Evolutionary conservation across 2,888 invertebrate genomes (phyloP), one percentile per base, ranked within the genome.

Genomic region (Isoperla grammatica): DNA sequence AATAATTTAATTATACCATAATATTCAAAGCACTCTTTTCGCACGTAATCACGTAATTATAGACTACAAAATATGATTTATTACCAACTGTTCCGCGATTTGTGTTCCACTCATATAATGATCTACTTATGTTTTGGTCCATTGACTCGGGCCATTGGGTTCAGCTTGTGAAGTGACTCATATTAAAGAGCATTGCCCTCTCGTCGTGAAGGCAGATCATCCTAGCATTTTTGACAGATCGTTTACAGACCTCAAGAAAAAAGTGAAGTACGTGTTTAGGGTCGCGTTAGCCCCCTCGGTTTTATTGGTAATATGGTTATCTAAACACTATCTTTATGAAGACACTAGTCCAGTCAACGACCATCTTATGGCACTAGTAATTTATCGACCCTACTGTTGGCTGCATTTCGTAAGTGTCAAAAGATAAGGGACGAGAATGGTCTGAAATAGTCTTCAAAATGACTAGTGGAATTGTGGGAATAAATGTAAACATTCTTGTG

Each of bases 281-380:
- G 13, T 12, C 35, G 39, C 40, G 29, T 53, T 53, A 58, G 42
- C 57, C 48, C 49, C 57, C 35, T 39, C 39, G 49, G 57, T 57
- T 57, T 57, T 49, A 37, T 23, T 43, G 58, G 50, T 15, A 29
- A 23, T 50, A 15, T 15, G 19, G 20, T 53, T 17, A 53, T 53
- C 53, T 37, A 53, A 53, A 53, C 53, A 53, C 53, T 53, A 53
- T 53, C 53, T 53, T 53, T 53, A 53, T 53, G 39, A 39, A 53
- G 53, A 39, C 20, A 53, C 53, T 39, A 39, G 53, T 12, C 53
- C 53, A 53, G 39, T 37, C 19, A 53, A 53, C 37, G 53, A 53
- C 53, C 37, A 53, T 53, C 39, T 53, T 53, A 53, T 53, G 53
- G 39, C 39, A 53, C 53, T 39, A 19, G 35, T 53, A 15, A 53